phyloP scores from a whole-genome alignment of 2,888 invertebrate species.

The Tenthredo scrophulariae region DNA sequence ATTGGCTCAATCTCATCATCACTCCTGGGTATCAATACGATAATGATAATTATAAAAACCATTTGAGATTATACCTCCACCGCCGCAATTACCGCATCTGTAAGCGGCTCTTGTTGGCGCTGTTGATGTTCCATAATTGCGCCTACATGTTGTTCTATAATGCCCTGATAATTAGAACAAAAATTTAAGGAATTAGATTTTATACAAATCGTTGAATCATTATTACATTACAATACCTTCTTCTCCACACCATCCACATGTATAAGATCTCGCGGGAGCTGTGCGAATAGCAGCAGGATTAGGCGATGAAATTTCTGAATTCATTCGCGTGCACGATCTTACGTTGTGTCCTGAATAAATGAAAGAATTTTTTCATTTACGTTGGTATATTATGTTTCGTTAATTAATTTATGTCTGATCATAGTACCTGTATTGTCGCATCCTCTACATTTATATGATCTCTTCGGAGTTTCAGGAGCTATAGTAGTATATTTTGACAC shows the following conservation, averaged over 20 bases:
- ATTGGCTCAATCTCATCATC: neutral
- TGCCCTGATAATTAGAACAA: too few species aligned
- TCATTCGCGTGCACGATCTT: neutral
- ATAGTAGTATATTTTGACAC: neutral
- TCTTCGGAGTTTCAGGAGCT: neutral
- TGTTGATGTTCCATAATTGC: neutral
- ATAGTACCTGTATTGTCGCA: constrained; percentile 19
- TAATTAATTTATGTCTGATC: neutral
- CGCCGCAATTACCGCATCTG: neutral
- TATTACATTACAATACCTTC: too few species aligned
- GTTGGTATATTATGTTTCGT: neutral
- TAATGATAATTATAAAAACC: neutral
- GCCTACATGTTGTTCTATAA: neutral
- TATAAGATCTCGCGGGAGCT: neutral
- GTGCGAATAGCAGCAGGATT: neutral
- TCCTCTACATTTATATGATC: constrained; percentile 17
- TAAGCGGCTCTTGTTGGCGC: neutral
- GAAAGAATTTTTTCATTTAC: neutral
- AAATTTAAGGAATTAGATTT: too few species aligned
- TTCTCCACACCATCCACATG: too few species aligned
- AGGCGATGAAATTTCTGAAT: too few species aligned
- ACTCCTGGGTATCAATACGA: neutral
- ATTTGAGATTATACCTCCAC: neutral
- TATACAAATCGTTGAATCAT: too few species aligned
- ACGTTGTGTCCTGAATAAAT: constrained; percentile 22